Base-by-base conservation (phyloP, 2,113 vertebrate genomes). In the Xiphophorus hellerii region DNA sequence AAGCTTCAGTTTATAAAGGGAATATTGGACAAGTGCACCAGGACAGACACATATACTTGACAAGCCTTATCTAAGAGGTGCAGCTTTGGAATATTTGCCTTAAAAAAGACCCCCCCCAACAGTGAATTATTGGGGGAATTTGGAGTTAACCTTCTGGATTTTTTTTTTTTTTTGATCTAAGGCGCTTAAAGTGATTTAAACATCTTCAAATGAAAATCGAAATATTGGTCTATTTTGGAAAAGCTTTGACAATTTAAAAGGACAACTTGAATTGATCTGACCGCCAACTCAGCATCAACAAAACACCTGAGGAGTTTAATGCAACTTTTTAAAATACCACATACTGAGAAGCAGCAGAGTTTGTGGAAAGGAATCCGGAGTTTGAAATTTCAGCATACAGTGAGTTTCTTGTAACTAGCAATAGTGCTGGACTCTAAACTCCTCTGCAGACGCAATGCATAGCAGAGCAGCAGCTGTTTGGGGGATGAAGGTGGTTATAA, bases 41-140 rank as follows among this genome's bases (percentile, higher is more conserved):
- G 75, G 81, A 69, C 77, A 71, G 69, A 33, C 61, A 74, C 14
- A 54, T 39, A 28, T 73, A 62, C 37, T 51, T 74, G 94, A 95
- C 94, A 95, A 95, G 93, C 94, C 94, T 92, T 94, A 88, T 88
- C 88, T 67, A 89, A 92, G 92, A 92, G 94, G 94, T 77, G 93
- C 94, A 94, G 91, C 88, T 64, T 15, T 67, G 78, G 61, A 71
- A 68, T 42, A 70, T 39, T 51, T 84, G 67, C 71, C 17, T 15
- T 72, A 31, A 60, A 48, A 62, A 73, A 62, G 66, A 42, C 60
- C 58, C 69, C 58, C 69, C 66, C 66, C 11, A 37, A 69, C 17
- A 48, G 44, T n/a, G 39, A n/a, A 25, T 35, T 37, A 4, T n/a
- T 11, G 15, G 39, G 63, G 73, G 58, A 72, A 64, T 1, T 5